Conservation (phyloP, 2,888 invertebrate species). For the Microplitis deprimator region DNA sequence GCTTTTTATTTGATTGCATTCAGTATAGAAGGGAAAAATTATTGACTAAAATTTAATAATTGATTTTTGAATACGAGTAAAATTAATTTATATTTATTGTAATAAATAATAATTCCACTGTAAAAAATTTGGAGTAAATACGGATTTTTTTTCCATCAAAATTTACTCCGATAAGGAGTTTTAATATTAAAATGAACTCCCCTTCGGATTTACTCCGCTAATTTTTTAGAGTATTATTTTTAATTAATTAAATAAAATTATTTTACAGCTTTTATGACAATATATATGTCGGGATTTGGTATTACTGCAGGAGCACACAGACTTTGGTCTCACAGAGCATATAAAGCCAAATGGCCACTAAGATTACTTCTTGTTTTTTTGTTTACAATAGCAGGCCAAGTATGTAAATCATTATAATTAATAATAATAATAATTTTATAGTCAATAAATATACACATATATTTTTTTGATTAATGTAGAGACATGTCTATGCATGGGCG, state of each 20-base stretch:
- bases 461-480: slow-evolving; percentile 70
- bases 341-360: slow-evolving; percentile 81
- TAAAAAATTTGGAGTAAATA: too few species aligned
- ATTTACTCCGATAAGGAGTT: too few species aligned
- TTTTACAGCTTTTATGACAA: slow-evolving; percentile 74
- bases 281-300: slow-evolving; percentile 85
- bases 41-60: too few species aligned
- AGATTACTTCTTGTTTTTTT: slow-evolving; percentile 79
- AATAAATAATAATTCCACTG: too few species aligned
- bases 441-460: not conserved
- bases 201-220: too few species aligned
- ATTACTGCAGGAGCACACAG: slow-evolving; percentile 88
- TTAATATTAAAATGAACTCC: too few species aligned
- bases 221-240: too few species aligned
- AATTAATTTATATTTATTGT: too few species aligned
- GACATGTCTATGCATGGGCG: slow-evolving; percentile 89
- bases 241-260: slow-evolving; percentile 25
- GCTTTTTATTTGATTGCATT: too few species aligned
- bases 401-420: slow-evolving; percentile 65
- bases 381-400: slow-evolving; percentile 87
- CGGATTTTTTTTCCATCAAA: too few species aligned
- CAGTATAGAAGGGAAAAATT: too few species aligned
- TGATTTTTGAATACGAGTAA: too few species aligned
- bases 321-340: slow-evolving; percentile 86
- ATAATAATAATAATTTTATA: not conserved